These are phyloP conservation scores for Sebastiscus tertius DNA, from an alignment of 2,797 vertebrate genomes.

Conservation along the genomic window DNA sequence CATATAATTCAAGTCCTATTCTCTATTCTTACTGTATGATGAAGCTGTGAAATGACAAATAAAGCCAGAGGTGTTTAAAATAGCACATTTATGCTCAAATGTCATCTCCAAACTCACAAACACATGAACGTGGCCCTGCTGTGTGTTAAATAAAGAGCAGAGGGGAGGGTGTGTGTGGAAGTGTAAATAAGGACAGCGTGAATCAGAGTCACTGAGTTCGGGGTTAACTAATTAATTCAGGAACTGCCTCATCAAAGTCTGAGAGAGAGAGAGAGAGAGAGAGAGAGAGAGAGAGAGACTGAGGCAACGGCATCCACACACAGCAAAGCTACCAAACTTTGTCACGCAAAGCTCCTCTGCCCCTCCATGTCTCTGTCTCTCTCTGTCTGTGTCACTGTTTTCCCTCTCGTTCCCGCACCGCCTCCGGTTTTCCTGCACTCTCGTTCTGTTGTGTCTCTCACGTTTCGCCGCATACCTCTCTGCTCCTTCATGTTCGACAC, in stretches of 20 bases:
- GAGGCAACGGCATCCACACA: slow-evolving; percentile 19
- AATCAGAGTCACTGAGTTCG: slow-evolving; percentile 22
- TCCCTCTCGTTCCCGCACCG: slow-evolving; percentile 13
- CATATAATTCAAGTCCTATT: not conserved
- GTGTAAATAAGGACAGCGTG: slow-evolving; percentile 40
- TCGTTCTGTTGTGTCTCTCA: slow-evolving; percentile 18
- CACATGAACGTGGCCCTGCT: not conserved
- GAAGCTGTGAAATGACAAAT: not conserved
- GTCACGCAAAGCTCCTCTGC: slow-evolving; percentile 28
- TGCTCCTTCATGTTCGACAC: slow-evolving; percentile 4
- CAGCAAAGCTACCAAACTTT: slow-evolving; percentile 4
- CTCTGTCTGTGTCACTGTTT: slow-evolving; percentile 46
- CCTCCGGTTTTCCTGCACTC: slow-evolving; percentile 35
- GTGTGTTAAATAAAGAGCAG: not conserved
- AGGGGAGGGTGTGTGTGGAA: not conserved
- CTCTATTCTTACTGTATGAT: not conserved
- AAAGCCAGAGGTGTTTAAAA: not conserved
- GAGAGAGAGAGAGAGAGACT: not conserved
- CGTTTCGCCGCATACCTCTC: not conserved
- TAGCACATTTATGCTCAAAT: not conserved
- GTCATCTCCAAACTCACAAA: not conserved
- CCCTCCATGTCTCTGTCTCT: slow-evolving; percentile 42
- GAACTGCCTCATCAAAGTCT: slow-evolving; percentile 53
- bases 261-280: not conserved
- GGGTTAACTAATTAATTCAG: slow-evolving; percentile 62